Conservation (phyloP, 2,113 vertebrate genomes). For the Marmota monax region DNA sequence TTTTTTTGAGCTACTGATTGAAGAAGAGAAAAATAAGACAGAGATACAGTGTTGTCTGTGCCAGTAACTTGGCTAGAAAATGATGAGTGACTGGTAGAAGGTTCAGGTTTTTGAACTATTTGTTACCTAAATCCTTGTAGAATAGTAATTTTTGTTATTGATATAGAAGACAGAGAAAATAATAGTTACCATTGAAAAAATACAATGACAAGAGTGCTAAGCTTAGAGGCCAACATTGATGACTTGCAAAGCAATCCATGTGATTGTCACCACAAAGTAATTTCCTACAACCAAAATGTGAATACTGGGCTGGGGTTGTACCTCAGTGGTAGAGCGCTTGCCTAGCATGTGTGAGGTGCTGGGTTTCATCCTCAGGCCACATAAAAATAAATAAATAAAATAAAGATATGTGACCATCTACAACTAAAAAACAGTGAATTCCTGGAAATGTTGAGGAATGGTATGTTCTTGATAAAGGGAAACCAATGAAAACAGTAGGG, state of each 20-base stretch:
- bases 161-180: not conserved
- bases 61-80: not conserved
- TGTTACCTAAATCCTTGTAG: slow-evolving; percentile 25
- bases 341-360: too few species aligned
- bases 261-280: not conserved
- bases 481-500: not conserved
- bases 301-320: too few species aligned
- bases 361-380: too few species aligned
- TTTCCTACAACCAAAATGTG: not conserved
- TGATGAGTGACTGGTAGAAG: not conserved
- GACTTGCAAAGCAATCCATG: not conserved
- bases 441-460: not conserved
- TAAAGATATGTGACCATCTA: too few species aligned
- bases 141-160: not conserved
- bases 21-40: not conserved
- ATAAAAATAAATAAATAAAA: too few species aligned
- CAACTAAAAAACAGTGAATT: not conserved
- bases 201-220: not conserved
- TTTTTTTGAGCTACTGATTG: not conserved
- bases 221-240: not conserved
- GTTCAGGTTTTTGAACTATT: slow-evolving; percentile 12
- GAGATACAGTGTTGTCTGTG: not conserved
- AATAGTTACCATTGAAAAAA: not conserved
- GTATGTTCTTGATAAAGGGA: not conserved
- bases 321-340: too few species aligned